Percentiles rank a stretch among this genome's conserved stretches.
Evolutionary conservation across 1,140 invertebrate species (phyloP).

Genomic region (Aleiodes sp.): DNA sequence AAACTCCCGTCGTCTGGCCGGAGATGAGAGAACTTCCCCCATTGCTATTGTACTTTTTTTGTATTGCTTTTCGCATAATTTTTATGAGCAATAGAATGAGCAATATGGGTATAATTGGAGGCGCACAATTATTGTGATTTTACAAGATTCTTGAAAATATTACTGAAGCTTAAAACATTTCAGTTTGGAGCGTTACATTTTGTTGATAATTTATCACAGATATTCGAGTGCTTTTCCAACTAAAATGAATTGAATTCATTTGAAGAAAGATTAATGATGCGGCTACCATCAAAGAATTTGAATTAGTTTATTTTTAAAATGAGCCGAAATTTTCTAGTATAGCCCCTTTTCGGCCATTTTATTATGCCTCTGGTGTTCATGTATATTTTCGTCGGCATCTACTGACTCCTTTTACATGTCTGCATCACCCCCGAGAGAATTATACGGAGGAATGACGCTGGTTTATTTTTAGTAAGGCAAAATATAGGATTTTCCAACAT

Average conservation of each 20-base stretch:
- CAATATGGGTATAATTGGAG: background rate
- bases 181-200: no score
- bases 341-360: background rate
- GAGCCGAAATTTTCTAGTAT: background rate
- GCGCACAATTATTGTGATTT: no score
- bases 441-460: background rate
- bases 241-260: background rate
- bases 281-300: no score
- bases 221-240: no score
- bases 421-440: constrained; percentile 9
- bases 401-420: background rate
- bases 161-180: no score
- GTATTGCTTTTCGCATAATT: background rate
- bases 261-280: background rate
- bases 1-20: background rate
- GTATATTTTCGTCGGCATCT: constrained; percentile 9
- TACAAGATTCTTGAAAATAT: no score
- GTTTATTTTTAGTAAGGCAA: background rate
- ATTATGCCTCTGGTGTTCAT: background rate
- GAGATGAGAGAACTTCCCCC: background rate
- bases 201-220: no score
- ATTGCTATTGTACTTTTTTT: background rate
- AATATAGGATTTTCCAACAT: background rate
- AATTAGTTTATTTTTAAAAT: constrained; percentile 13
- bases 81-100: no score